Conservation (phyloP, 2,797 vertebrate genomes). For the Sardinella longiceps region DNA sequence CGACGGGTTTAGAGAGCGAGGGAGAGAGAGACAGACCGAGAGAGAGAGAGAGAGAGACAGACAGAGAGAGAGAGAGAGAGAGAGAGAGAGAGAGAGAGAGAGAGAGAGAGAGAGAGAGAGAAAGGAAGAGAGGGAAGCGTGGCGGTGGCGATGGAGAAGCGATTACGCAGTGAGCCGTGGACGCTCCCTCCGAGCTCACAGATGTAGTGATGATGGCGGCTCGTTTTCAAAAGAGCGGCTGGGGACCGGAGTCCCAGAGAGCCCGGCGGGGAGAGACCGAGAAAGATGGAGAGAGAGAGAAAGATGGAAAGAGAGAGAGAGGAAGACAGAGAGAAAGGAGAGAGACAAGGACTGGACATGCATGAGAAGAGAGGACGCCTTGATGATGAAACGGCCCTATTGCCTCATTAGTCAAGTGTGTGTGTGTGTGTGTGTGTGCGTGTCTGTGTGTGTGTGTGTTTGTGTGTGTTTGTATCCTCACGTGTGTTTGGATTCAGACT, state of each 20-base stretch:
- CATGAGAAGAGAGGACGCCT: background rate
- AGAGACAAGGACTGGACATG: background rate
- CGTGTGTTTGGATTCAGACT: too few species aligned
- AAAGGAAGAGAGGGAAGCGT: background rate
- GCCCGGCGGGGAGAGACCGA: background rate
- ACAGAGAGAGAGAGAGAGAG: background rate
- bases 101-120: background rate
- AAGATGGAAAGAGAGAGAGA: background rate
- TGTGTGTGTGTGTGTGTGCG: conserved; percentile 1
- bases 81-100: background rate
- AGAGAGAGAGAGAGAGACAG: background rate
- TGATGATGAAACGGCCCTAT: conserved; percentile 9
- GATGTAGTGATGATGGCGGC: conserved; percentile 6
- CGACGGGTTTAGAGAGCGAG: background rate
- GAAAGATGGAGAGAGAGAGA: background rate
- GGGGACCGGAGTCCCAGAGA: conserved; percentile 1
- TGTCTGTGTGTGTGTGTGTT: conserved; percentile 34
- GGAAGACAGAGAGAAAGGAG: background rate
- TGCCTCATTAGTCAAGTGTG: conserved; percentile 19
- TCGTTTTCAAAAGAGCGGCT: conserved; percentile 19
- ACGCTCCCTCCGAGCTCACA: conserved; percentile 4
- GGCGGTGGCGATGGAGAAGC: background rate
- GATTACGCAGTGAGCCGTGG: conserved; percentile 7
- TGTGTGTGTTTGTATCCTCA: conserved; percentile 19
- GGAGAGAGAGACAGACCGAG: background rate